Evolutionary conservation across 2,113 vertebrate genomes (phyloP).

Genomic region (Neolamprologus devosi): DNA sequence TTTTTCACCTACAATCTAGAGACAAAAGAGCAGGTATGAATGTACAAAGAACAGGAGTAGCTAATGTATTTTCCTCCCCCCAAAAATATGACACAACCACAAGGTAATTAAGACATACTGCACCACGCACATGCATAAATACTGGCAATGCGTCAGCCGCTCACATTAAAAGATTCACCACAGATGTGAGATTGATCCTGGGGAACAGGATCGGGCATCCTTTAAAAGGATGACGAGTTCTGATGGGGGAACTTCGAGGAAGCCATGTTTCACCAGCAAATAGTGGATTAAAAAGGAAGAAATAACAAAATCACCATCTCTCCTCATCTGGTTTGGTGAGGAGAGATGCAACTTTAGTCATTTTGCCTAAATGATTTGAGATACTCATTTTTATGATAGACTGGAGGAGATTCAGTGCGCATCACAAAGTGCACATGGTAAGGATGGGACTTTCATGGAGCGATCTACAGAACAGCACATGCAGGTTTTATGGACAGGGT

Average conservation of each 20-base stretch:
- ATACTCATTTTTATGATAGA: not conserved
- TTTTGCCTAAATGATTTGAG: not conserved
- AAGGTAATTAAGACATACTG: not conserved
- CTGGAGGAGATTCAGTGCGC: not conserved
- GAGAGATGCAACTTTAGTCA: not conserved
- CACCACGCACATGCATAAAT: rapidly evolving
- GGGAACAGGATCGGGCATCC: not conserved
- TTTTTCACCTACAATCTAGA: not conserved
- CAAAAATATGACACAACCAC: not conserved
- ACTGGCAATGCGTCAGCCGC: not conserved
- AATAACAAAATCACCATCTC: not conserved
- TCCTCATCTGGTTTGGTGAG: not conserved
- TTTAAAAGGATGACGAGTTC: not conserved
- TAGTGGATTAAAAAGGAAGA: not conserved
- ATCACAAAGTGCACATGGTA: not conserved
- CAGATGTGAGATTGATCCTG: not conserved
- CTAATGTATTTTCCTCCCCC: not conserved
- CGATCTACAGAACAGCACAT: not conserved
- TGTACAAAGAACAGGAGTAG: not conserved
- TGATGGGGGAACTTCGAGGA: not conserved
- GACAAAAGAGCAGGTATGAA: not conserved
- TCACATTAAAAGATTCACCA: not conserved
- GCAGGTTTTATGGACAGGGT: not conserved
- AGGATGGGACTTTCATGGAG: not conserved
- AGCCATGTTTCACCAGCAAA: rapidly evolving